Base-by-base conservation (phyloP, 2,113 vertebrate species). In the Coregonus clupeaformis region DNA sequence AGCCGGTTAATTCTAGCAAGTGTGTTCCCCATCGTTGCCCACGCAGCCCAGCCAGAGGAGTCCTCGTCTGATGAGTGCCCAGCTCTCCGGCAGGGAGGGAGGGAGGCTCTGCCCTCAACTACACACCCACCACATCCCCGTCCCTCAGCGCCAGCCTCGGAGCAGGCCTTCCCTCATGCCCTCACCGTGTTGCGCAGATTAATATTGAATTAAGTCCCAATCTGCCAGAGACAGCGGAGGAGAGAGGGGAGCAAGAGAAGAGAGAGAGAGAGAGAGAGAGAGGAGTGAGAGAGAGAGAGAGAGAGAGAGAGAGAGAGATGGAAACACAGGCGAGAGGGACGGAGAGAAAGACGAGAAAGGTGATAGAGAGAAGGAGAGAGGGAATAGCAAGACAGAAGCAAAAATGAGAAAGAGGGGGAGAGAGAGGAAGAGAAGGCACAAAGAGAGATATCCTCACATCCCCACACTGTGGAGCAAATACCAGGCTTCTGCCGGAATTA, bases 151-250 rank as follows among this genome's bases (percentile, higher is more conserved):
- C 36, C 9, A 64, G 24, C 25, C 9, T 29, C 25, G 14, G 49
- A 14, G 18, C 62, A 25, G n/a, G 25, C 25, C 24, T 27, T 27
- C 24, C 71, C 77, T 78, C 81, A 69, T 29, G 85, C 72, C 71
- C 80, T 85, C 79, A 47, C 78, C 30, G 69, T 68, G 72, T 30
- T 20, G 86, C 42, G n/a, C 71, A 63, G 55, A 42, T 91, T 89
- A 91, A 91, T 91, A 90, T 91, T 91, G 90, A 89, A 92, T 92
- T 89, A 89, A 79, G 77, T 80, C 80, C 81, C 79, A 79, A 77
- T 85, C 71, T 84, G 77, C 72, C 71, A 79, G n/a, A 16, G 68
- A 87, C 78, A 82, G 73, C 11, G 24, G n/a, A 32, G 36, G 20
- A 42, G 36, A 42, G 1, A 3, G 75, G 79, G 82, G 74, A 66